Evolutionary conservation across 2,888 invertebrate genomes (phyloP), one percentile per base, ranked within the genome.

Genomic region (Thalpophila matura): DNA sequence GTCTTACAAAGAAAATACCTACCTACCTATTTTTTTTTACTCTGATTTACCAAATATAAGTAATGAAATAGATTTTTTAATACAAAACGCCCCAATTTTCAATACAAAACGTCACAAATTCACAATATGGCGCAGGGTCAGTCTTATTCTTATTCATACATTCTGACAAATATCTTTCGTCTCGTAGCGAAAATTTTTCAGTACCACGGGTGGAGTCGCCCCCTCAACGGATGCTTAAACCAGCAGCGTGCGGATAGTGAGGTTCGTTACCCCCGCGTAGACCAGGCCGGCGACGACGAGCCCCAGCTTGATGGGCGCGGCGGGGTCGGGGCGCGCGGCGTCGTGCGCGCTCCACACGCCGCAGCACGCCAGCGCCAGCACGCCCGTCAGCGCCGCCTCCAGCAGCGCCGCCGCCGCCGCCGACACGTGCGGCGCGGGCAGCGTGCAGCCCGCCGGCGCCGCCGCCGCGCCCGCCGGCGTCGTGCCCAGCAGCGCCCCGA

Each of bases 251-350:
- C 14, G 6, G 20, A 2, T 7, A 7, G 33, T 16, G 20, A 35
- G 1, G 10, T 16, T 20, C n/a, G 4, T 46, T 46, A 93, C 93
- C 82, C 90, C 94, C 4, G 89, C 85, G 77, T 85, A 93, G 31
- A 94, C 82, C 75, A 93, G 89, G 0, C 91, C 94, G 69, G 90
- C 89, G 56, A 94, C 79, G 62, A 88, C 83, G 66, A 93, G 84
- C 3, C 92, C 94, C 56, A 93, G 69, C 86, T 93, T 92, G 78
- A 93, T n/a, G 57, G 92, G 84, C 57, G 61, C 86, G 47, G 89
- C 49, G 77, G 69, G 84, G 87, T 93, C 93, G 27, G 85, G 87
- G 38, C 79, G 80, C 47, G 70, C 70, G 47, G 70, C 68, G 77
- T 86, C 88, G 81, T 86, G 88, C 68, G 84, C 85, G 51, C 83